Base-by-base conservation (phyloP, 2,888 invertebrate genomes). In the Elaeidobius kamerunicus region DNA sequence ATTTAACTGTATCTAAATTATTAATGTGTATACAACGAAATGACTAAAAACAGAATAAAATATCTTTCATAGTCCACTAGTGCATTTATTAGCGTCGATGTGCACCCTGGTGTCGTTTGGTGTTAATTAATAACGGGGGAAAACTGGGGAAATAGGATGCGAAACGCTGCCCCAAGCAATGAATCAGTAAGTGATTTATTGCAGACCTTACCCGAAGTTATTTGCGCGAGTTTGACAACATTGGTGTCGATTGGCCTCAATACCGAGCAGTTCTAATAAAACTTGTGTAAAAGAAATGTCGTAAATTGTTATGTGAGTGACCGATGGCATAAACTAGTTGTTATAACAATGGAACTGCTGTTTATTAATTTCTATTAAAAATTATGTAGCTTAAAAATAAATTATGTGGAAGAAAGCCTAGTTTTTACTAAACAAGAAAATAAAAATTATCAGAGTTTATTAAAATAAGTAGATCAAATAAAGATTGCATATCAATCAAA, bases 171-270 rank as follows among this genome's bases (percentile, higher is more conserved):
- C 62, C 62, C 57, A 59, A 56, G 59, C 65, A 63, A 67, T 68
- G 67, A 67, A 68, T 68, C 67, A 67, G 63, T 62, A 61, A 61
- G 66, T 67, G 67, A 67, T 68, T 67, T 67, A 64, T 63, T 63
- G 61, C 56, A 36, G 55, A 58, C 45, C 51, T 59, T 60, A 56
- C 56, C 52, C 48, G 30, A 43, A 51, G 45, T 56, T 36, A 42
- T 39, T 36, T 46, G 36, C 20, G 28, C 52, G 28, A 47, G 44
- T 51, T 44, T 39, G 44, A 45, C 54, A 43, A 43, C 47, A 52
- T 47, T 41, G 52, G 35, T 23, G 46, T 28, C 42, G 43, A 53
- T 53, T 47, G 53, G 42, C 42, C 23, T 40, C 53, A 23, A 43
- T 47, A 51, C 40, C 20, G 30, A 19, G 27, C 32, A 17, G 20